Conservation (phyloP, 2,888 invertebrate species). For the Philhelius pedissequus region DNA sequence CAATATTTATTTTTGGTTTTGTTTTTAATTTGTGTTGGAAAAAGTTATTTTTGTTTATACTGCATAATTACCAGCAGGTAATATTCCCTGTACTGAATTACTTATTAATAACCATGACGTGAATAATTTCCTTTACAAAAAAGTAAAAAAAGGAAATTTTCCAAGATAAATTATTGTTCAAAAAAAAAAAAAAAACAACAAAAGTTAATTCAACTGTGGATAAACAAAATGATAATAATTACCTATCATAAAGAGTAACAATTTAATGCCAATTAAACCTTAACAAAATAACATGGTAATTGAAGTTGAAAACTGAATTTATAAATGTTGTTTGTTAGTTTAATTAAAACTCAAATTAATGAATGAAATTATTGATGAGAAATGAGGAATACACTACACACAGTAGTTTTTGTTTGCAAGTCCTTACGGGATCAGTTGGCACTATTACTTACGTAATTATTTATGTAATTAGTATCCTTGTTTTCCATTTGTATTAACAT, state of each 20-base stretch:
- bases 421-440: no score
- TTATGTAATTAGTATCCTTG: no score
- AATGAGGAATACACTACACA: no score
- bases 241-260: neutral
- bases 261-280: neutral
- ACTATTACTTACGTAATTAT: no score
- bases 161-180: neutral
- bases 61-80: neutral
- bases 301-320: neutral
- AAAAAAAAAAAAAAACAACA: neutral
- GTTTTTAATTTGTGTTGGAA: neutral
- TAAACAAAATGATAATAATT: conserved; percentile 12
- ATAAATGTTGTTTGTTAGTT: neutral
- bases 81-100: neutral
- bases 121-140: neutral
- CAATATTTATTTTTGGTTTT: neutral
- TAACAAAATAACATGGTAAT: neutral
- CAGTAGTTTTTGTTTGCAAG: no score
- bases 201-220: neutral
- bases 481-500: no score
- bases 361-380: neutral
- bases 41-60: neutral
- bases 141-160: neutral
- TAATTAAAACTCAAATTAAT: neutral
- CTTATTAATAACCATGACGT: neutral